Percentiles rank a stretch among this genome's conserved stretches.
Conservation (phyloP, 2,113 vertebrate genomes). For the human (Homo sapiens) region DNA sequence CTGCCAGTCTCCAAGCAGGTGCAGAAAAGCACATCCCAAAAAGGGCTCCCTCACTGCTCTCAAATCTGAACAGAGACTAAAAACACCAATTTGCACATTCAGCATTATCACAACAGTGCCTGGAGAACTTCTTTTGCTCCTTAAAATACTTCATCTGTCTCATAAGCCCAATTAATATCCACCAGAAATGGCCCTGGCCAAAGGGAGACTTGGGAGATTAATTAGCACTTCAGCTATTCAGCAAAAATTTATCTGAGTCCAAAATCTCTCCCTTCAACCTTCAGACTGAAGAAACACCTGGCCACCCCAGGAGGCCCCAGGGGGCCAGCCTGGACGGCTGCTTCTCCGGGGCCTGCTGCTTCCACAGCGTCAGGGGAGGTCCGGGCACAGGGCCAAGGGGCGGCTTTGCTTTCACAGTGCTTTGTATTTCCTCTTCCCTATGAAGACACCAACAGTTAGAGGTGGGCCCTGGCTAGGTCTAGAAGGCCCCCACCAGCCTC, state of each 20-base stretch:
- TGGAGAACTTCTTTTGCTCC: background rate
- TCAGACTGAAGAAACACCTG: background rate
- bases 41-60: background rate
- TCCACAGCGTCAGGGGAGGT: no score
- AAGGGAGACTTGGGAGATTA: background rate
- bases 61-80: background rate
- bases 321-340: background rate
- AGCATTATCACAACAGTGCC: background rate
- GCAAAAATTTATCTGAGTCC: background rate
- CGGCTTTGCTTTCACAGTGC: background rate
- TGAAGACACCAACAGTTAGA: background rate
- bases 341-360: background rate
- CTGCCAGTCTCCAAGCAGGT: background rate
- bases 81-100: background rate
- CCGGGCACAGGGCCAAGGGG: background rate
- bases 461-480: background rate
- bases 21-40: background rate
- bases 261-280: background rate
- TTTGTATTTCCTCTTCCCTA: background rate
- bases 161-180: background rate
- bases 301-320: background rate
- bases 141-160: constrained; percentile 2
- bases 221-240: background rate
- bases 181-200: background rate
- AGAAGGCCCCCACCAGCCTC: background rate